Percentiles rank a stretch among this genome's conserved stretches.
These are phyloP conservation scores for Pseudomugil tenellus DNA, from an alignment of 2,797 vertebrate genomes.

Conservation along the genomic window DNA sequence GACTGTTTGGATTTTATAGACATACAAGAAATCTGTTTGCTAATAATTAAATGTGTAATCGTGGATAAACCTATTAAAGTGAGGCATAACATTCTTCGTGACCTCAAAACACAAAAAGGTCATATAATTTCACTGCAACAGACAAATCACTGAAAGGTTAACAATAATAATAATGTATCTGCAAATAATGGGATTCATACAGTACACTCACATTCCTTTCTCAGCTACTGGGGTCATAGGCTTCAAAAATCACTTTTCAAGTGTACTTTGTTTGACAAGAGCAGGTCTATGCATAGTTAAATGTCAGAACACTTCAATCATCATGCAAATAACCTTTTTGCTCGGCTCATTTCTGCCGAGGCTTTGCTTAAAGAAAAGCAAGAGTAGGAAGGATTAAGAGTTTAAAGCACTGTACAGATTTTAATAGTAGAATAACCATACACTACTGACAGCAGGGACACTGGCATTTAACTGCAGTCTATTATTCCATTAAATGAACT, in stretches of 20 bases:
- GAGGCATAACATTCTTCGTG: conserved; percentile 10
- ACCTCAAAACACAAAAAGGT: not conserved
- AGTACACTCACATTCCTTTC: conserved; percentile 36
- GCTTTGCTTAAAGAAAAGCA: not conserved
- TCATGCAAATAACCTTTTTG: conserved; percentile 20
- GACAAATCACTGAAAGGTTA: conserved; percentile 14
- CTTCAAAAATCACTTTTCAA: conserved; percentile 34
- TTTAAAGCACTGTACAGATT: conserved; percentile 3
- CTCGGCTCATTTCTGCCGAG: not conserved
- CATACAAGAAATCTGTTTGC: not conserved
- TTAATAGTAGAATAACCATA: not conserved
- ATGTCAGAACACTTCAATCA: conserved; percentile 57
- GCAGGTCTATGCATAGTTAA: conserved; percentile 27
- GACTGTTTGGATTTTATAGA: not conserved
- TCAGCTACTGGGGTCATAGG: conserved; percentile 38
- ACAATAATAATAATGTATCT: conserved; percentile 37
- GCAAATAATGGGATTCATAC: conserved; percentile 23
- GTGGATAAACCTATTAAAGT: conserved; percentile 24
- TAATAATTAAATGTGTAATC: conserved; percentile 5
- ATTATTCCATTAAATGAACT: not conserved
- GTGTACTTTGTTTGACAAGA: conserved; percentile 37
- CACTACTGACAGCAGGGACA: not conserved
- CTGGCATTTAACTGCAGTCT: not conserved
- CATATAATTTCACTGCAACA: conserved; percentile 3
- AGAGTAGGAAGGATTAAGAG: not conserved